Evolutionary conservation across 2,797 vertebrate genomes (phyloP).

Genomic region (Peromyscus eremicus): DNA sequence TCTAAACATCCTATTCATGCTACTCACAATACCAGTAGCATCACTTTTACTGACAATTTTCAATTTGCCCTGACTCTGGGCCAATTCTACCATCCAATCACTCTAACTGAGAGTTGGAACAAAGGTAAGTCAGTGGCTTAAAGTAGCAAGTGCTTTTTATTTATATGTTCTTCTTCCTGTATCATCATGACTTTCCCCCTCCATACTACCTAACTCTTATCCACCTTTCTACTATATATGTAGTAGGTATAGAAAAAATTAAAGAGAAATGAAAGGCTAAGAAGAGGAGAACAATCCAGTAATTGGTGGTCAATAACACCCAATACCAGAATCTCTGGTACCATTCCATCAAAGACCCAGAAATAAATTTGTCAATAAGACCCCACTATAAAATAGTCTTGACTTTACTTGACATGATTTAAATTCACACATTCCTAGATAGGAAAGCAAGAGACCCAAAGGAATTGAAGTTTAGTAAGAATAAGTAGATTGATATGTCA

Average conservation of each 20-base stretch:
- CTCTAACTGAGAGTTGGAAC: slow-evolving; percentile 66
- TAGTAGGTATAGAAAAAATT: background rate
- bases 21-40: slow-evolving; percentile 69
- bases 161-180: slow-evolving; percentile 52
- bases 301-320: background rate
- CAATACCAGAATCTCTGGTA: slow-evolving; percentile 18
- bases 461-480: slow-evolving; percentile 31
- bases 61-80: slow-evolving; percentile 72
- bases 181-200: background rate
- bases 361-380: slow-evolving; percentile 55
- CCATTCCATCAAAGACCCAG: slow-evolving; percentile 50
- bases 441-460: slow-evolving; percentile 34
- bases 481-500: slow-evolving; percentile 11
- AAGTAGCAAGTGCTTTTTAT: slow-evolving; percentile 40
- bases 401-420: slow-evolving; percentile 39
- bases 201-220: background rate
- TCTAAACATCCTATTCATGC: slow-evolving; percentile 75
- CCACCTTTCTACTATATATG: slow-evolving; percentile 40
- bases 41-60: slow-evolving; percentile 74
- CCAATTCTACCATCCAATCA: slow-evolving; percentile 70
- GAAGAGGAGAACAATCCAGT: slow-evolving; percentile 20
- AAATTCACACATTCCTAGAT: slow-evolving; percentile 50
- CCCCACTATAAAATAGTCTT: background rate
- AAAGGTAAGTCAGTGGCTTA: slow-evolving; percentile 73
- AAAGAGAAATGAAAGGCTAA: slow-evolving; percentile 25